phyloP scores from a whole-genome alignment of 37 sponge, comb jelly and placozoan genomes.

The Cliona cf. orientalis region DNA sequence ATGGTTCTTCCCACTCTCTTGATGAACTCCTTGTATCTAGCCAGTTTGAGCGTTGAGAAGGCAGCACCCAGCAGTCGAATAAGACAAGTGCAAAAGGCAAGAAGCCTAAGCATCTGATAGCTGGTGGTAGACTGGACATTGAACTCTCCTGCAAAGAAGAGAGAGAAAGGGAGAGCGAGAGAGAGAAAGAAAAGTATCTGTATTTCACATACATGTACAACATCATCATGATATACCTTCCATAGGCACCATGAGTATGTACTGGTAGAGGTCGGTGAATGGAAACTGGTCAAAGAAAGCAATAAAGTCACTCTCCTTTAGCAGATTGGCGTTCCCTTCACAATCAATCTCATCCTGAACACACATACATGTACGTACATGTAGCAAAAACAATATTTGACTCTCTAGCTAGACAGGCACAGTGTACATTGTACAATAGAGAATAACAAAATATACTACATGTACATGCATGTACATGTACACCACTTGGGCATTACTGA shows the following conservation, averaged over 20 bases:
- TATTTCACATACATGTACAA: neutral
- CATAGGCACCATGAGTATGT: constrained; percentile 58
- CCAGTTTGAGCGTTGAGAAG: constrained; percentile 76
- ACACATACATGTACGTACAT: neutral
- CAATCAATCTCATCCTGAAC: constrained; percentile 35
- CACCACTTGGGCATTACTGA: constrained; percentile 20
- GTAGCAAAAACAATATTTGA: neutral
- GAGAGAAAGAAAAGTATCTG: neutral
- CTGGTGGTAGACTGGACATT: constrained; percentile 50
- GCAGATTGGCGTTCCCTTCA: constrained; percentile 42
- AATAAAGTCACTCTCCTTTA: constrained; percentile 87
- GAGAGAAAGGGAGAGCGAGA: neutral
- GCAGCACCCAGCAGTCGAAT: constrained; percentile 77
- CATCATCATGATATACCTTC: constrained; percentile 27
- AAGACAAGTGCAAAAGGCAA: constrained; percentile 87
- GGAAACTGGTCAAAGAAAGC: constrained; percentile 89
- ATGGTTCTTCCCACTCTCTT: constrained; percentile 85
- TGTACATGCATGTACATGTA: neutral
- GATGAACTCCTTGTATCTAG: constrained; percentile 83
- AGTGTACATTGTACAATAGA: no score
- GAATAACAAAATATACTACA: no score
- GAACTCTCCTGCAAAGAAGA: constrained; percentile 42
- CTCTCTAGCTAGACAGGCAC: no score
- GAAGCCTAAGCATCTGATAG: constrained; percentile 66
- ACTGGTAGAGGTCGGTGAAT: constrained; percentile 76